Base-by-base conservation (phyloP, 2,797 vertebrate species). In the Coranthus polyacanthus region DNA sequence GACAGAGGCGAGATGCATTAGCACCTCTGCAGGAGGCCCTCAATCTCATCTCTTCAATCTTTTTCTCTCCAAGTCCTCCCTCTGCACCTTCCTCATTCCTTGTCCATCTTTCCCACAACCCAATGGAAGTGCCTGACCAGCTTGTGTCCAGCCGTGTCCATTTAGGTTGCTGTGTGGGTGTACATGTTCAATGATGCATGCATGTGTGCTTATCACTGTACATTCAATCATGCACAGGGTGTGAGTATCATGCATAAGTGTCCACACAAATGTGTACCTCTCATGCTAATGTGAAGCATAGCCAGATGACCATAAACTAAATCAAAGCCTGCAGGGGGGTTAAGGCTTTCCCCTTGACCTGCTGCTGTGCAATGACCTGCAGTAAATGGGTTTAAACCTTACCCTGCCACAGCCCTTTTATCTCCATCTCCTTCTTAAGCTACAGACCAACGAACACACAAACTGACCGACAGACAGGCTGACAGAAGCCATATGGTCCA, bases 1-100 rank as follows among this genome's bases (percentile, higher is more conserved):
- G 72, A 77, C 60, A 66, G 82, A 79, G 83, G 32, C 64, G 83
- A 86, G 89, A 89, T 92, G 92, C 92, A 94, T 94, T 94, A 94
- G 90, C 91, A 92, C 90, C 92, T 93, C 92, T 3, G 92, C 79
- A 81, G 91, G 89, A 50, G 85, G 84, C 75, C 78, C 66, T 82
- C 89, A 87, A 85, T 91, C 88, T 85, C 84, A 81, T 88, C 85
- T 64, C 58, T 73, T 57, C 63, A 17, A 55, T 81, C 66, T 72
- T 63, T 82, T 52, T 64, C 51, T 39, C 68, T 44, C 57, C 29
- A 45, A 58, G 37, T 39, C 47, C n/a, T 59, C 49, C 73, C 62
- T 67, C 37, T 18, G 66, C 72, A 70, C 60, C 57, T 69, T 26
- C 70, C 57, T 76, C 64, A 68, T 46, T 24, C 68, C 66, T 49